These are phyloP conservation scores for Pemphigus obesinymphae DNA, from an alignment of 1,140 invertebrate genomes.

Conservation along the genomic window DNA sequence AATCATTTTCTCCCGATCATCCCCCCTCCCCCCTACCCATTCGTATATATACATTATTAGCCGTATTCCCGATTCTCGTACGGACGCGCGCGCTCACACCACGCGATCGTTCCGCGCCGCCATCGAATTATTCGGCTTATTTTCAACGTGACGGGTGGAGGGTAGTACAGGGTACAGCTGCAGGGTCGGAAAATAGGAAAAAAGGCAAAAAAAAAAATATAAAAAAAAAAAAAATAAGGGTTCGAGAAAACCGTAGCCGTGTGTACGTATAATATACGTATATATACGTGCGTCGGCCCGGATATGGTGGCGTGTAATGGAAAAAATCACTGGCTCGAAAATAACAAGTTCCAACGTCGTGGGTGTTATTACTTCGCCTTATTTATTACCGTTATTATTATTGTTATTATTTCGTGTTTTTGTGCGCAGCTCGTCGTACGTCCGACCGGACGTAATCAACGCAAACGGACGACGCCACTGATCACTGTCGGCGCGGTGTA, in stretches of 20 bases:
- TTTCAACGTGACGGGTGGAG: too few species aligned
- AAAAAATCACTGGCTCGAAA: conserved; percentile 31
- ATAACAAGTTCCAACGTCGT: conserved; percentile 22
- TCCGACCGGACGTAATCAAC: too few species aligned
- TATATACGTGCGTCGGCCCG: too few species aligned
- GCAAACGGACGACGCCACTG: too few species aligned
- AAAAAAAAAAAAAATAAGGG: conserved; percentile 17
- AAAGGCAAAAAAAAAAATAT: neutral
- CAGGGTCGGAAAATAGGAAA: too few species aligned
- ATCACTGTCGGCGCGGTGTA: too few species aligned
- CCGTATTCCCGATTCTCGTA: too few species aligned
- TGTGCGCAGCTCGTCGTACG: neutral
- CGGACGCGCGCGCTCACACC: neutral
- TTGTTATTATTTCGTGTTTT: neutral
- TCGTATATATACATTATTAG: too few species aligned
- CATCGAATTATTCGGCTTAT: neutral
- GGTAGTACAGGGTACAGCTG: too few species aligned
- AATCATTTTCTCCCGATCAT: neutral
- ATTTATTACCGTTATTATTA: conserved; percentile 27
- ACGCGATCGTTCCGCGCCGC: too few species aligned
- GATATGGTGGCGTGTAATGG: neutral
- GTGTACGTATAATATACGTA: too few species aligned
- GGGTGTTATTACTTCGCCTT: conserved; percentile 24
- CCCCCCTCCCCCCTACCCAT: neutral
- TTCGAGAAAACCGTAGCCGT: neutral